Evolutionary conservation across 2,888 invertebrate genomes (phyloP), one percentile per base, ranked within the genome.

Genomic region (Microplitis manilae): DNA sequence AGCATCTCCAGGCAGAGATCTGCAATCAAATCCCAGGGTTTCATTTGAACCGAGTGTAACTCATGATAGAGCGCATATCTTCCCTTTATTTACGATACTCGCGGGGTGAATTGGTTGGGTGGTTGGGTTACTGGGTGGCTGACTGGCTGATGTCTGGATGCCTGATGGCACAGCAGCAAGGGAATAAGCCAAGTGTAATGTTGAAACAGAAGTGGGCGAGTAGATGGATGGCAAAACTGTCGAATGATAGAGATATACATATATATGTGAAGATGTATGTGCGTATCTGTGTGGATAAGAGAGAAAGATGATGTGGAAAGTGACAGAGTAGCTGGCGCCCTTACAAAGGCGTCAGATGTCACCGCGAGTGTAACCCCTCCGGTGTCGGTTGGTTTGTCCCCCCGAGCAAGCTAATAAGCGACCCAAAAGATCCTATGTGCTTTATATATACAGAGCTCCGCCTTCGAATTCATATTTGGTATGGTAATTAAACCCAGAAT

Each of bases 401-500:
- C 86, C 85, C 85, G 84, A 87, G 84, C 85, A 84, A 85, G 86
- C 87, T 88, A 89, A 89, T 88, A 88, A 88, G 87, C 85, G 85
- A 86, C 85, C 86, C 86, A 81, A 86, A 87, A 84, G 86, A 78
- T 75, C 81, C 81, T 81, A 13, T 50, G 9, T 50, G 50, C 50
- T 50, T 50, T 50, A 50, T 50, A 50, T 81, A 80, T 82, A 81
- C 82, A 82, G 82, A 83, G 71, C 77, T 76, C 77, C 73, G 73
- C 77, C 40, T 73, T 67, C 86, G 85, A 87, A 88, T 88, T 88
- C 86, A 86, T 89, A 87, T 88, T 87, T 86, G 85, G 86, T 85
- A 88, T 88, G 87, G 87, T 89, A 88, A 89, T 89, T 89, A 88
- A 86, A 83, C 82, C 77, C 81, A 81, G 84, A 85, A 87, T 87